phyloP scores from a whole-genome alignment of 2,888 invertebrate species.

The Cryptus viduatorius region DNA sequence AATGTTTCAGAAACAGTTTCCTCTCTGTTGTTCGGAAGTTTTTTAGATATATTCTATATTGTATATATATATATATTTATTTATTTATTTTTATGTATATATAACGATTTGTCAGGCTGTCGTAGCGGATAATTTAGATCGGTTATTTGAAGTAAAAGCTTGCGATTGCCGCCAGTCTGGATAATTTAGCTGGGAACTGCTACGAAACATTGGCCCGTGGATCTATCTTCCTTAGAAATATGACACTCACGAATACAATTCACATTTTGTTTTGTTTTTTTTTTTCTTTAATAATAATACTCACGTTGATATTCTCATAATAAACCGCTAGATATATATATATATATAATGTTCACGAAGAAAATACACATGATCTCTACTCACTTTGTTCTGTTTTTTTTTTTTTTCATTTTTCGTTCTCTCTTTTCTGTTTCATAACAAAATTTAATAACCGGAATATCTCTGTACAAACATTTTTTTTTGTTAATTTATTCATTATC shows the following conservation, averaged over 20 bases:
- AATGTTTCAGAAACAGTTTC: constrained; percentile 85
- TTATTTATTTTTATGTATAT: constrained; percentile 49
- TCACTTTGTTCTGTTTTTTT: constrained; percentile 59
- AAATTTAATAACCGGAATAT: constrained; percentile 85
- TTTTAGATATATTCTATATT: constrained; percentile 44
- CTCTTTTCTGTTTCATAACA: constrained; percentile 79
- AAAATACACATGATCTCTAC: constrained; percentile 84
- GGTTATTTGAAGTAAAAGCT: constrained; percentile 55
- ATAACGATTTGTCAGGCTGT: constrained; percentile 64
- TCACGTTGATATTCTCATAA: constrained; percentile 81
- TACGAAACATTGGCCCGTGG: constrained; percentile 84
- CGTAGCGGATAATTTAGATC: constrained; percentile 64
- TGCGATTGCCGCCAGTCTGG: constrained; percentile 58
- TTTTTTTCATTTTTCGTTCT: constrained; percentile 66
- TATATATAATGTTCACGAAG: constrained; percentile 81
- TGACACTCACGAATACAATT: constrained; percentile 85
- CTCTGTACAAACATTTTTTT: constrained; percentile 84
- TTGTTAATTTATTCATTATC: constrained; percentile 74
- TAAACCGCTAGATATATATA: constrained; percentile 80
- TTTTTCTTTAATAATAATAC: constrained; percentile 76
- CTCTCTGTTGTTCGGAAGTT: constrained; percentile 72
- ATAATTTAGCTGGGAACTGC: constrained; percentile 83
- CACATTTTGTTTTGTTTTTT: constrained; percentile 75
- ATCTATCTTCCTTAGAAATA: constrained; percentile 85
- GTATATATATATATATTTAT: constrained; percentile 44